Percentiles rank a stretch among this genome's conserved stretches.
Conservation (phyloP, 2,797 vertebrate genomes). For the Cyprinodon diabolis region DNA sequence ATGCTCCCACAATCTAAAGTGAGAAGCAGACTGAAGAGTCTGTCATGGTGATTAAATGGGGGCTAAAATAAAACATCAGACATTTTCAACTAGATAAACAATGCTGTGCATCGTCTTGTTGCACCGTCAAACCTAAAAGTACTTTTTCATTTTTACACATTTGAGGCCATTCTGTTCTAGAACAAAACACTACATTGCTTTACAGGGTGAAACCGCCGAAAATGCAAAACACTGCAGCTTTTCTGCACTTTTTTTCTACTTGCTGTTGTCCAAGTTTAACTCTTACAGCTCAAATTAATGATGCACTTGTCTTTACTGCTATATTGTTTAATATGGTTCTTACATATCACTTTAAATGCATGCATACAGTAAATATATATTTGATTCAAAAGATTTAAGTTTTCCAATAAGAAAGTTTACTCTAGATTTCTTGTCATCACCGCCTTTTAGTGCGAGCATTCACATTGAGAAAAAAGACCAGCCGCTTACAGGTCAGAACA, state of each 20-base stretch:
- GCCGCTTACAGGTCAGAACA: no score
- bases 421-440: no score
- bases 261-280: background rate
- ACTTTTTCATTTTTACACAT: background rate
- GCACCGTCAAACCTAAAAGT: background rate
- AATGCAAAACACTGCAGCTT: background rate
- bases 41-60: slow-evolving; percentile 5
- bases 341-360: no score
- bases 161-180: background rate
- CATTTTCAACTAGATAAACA: slow-evolving; percentile 12
- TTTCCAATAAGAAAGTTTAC: no score
- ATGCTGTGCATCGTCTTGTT: background rate
- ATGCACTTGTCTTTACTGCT: no score
- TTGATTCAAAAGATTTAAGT: no score
- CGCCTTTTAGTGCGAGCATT: no score
- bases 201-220: background rate
- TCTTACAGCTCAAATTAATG: background rate
- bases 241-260: background rate
- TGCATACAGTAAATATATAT: no score
- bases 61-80: background rate
- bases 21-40: slow-evolving; percentile 11
- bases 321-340: no score
- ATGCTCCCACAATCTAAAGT: slow-evolving; percentile 18
- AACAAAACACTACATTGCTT: background rate
- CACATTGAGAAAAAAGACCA: no score